Base-by-base conservation (phyloP, 2,888 invertebrate genomes). In the Allophyes oxyacanthae region DNA sequence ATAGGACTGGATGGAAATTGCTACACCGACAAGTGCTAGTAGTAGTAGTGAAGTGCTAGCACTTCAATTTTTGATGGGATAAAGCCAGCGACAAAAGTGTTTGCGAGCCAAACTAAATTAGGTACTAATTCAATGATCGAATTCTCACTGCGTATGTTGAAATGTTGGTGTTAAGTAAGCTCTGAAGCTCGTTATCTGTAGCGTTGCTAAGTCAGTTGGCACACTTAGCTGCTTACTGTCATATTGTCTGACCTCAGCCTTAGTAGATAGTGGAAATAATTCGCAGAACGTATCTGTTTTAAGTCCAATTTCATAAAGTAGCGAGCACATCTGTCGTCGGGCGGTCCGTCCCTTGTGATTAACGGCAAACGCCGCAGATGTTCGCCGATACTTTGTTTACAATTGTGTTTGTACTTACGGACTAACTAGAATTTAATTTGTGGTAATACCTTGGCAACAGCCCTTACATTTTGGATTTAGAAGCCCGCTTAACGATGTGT, bases 331-430 rank as follows among this genome's bases (percentile, higher is more conserved):
- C 70, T 67, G 70, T 63, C 52, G 52, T 25, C 48, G 44, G 33
- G 8, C 30, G 10, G 25, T 28, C 38, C 41, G 36, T 49, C 59
- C 48, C 38, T 50, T 2, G 54, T 59, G 69, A 69, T 69, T 63
- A 68, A 67, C 58, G 67, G 58, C 44, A 51, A 51, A 41, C 41
- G 58, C n/a, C n/a, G 36, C 69, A 67, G 67, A 67, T 67, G 69
- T 44, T 63, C 28, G 9, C 7, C 34, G n/a, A 40, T 38, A 68
- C 49, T 48, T 50, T 49, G 15, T 41, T 41, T 38, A 48, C 40
- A 26, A 34, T 46, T 50, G 20, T 65, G 28, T 32, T 53, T 65
- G 7, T 37, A 25, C 40, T 33, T 6, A 6, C 8, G 6, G 28
- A 8, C 28, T 8, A 28, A 28, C 28, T 20, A 20, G 20, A 3